phyloP scores from a whole-genome alignment of 2,113 vertebrate genomes.

The Atherinomorus stipes region DNA sequence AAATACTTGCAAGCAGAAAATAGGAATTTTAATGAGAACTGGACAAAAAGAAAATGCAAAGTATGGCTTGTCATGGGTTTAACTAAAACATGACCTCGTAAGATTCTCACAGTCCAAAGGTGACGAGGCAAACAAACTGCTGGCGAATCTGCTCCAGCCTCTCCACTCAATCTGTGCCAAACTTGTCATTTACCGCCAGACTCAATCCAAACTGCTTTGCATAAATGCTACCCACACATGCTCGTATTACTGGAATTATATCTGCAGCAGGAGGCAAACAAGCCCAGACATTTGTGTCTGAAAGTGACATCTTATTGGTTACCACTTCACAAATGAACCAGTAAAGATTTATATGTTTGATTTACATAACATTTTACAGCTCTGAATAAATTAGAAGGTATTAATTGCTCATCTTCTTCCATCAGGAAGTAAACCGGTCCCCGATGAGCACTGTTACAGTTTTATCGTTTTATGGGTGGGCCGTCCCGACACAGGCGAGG shows the following conservation, averaged over 20 bases:
- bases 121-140: constrained; percentile 19
- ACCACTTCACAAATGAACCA: background rate
- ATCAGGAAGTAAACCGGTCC: constrained; percentile 17
- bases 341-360: background rate
- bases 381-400: background rate
- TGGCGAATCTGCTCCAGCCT: constrained; percentile 16
- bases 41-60: background rate
- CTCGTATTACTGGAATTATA: constrained; percentile 5
- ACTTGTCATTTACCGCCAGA: constrained; percentile 8
- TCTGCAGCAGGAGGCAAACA: background rate
- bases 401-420: background rate
- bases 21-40: background rate
- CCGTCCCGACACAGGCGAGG: constrained; percentile 7
- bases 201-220: constrained; percentile 12
- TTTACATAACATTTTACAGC: too few relatives aligned
- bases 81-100: background rate
- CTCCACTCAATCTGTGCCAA: constrained; percentile 15
- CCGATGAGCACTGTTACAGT: constrained; percentile 14
- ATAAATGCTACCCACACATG: constrained; percentile 39
- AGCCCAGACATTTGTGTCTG: background rate
- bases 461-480: constrained; percentile 8
- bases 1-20: constrained; percentile 36
- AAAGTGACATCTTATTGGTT: background rate
- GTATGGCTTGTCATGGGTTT: constrained; percentile 3
- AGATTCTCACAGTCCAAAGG: background rate